Base-by-base conservation (phyloP, 2,888 invertebrate genomes). In the Oligia latruncula region DNA sequence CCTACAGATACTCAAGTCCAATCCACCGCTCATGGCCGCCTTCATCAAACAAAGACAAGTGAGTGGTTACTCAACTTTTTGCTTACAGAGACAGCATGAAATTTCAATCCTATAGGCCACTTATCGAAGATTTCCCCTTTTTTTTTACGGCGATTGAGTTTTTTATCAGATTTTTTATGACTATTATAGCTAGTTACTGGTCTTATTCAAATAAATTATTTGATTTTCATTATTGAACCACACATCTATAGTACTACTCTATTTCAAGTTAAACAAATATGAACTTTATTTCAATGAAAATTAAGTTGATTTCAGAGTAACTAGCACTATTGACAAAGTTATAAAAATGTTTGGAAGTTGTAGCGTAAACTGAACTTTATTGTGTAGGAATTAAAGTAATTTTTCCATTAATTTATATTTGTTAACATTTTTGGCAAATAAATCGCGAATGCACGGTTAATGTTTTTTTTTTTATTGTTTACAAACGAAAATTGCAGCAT, bases 11-110 rank as follows among this genome's bases (percentile, higher is more conserved):
- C 97, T 99, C 83, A 99, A 99, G 95, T 98, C 98, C 87, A 99
- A 99, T 96, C 99, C 99, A 65, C 99, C 98, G 91, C 97, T 99
- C 71, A 99, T 99, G 99, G 99, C 99, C 81, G 99, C 99, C 79
- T 99, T 99, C 92, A 98, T 99, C 85, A 99, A 99, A 93, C 98
- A 98, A 94, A 97, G 98, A 93, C 98, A 98, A 96, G 98, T 97
- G 49, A 65, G 23, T 71, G n/a, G 15, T 70, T 35, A 35, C 9
- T 9, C 23, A 35, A 15, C 23, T 35, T 35, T 70, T 70, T 29
- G 1, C 3, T 0, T 52, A 49, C 2, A 52, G 15, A 29, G 6
- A 29, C 3, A 17, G 9, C 46, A 46, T 46, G n/a, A 49, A 68
- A 3, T 68, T 49, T 49, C 5, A 29, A 29, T 49, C 20, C 9